phyloP scores from a whole-genome alignment of 2,797 vertebrate species.

The Alosa sapidissima region DNA sequence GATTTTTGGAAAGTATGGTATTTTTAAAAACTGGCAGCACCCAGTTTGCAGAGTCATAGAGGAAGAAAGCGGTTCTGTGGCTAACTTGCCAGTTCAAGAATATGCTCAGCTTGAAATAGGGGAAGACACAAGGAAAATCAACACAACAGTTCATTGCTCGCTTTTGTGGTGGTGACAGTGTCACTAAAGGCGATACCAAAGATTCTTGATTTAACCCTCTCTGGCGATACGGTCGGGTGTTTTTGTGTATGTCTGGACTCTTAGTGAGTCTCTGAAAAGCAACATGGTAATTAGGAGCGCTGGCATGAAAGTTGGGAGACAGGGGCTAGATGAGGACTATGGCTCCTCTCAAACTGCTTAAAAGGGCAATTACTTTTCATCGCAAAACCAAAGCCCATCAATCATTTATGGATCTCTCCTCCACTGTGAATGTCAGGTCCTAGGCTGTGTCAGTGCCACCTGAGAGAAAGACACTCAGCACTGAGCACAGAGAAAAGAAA shows the following conservation, averaged over 20 bases:
- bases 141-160: neutral
- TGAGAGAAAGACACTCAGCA: neutral
- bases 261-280: neutral
- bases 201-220: too few relatives aligned
- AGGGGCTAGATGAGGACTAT: neutral
- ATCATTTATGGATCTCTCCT: conserved; percentile 7
- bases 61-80: too few relatives aligned
- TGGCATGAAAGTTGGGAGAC: neutral
- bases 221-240: too few relatives aligned
- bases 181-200: too few relatives aligned
- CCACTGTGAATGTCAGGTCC: neutral
- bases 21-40: neutral
- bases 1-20: neutral
- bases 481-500: neutral
- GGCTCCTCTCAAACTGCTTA: neutral
- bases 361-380: neutral
- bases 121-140: neutral
- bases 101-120: neutral
- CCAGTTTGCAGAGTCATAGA: too few relatives aligned
- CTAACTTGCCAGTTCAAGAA: too few relatives aligned
- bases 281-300: neutral
- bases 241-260: too few relatives aligned
- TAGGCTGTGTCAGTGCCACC: neutral
- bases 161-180: neutral
- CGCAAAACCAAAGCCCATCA: neutral